Conservation (phyloP, 2,113 vertebrate species). For the Vireo altiloquus region DNA sequence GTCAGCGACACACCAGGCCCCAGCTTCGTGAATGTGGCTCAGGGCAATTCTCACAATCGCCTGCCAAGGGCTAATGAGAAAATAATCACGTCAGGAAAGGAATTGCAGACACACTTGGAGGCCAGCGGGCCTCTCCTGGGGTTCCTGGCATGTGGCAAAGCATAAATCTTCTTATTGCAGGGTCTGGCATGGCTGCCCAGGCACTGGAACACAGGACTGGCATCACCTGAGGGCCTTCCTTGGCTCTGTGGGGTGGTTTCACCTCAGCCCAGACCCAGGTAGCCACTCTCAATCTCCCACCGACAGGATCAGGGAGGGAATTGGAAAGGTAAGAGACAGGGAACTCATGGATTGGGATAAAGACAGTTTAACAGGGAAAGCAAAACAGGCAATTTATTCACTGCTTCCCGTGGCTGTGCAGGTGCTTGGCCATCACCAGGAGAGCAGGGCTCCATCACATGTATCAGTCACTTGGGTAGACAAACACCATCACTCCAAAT, state of each 20-base stretch:
- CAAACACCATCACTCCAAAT: background rate
- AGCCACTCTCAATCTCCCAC: background rate
- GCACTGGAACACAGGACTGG: background rate
- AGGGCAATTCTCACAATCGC: accelerated
- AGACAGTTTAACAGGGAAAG: background rate
- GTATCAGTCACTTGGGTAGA: accelerated
- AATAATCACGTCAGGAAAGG: background rate
- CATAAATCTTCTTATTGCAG: background rate
- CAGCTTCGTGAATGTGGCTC: accelerated
- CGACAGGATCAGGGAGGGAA: background rate
- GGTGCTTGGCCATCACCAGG: background rate
- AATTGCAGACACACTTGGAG: background rate
- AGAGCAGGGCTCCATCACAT: background rate
- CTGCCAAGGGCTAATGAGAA: background rate
- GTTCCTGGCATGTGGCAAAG: background rate
- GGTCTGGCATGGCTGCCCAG: background rate
- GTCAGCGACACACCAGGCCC: background rate
- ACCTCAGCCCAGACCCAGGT: background rate
- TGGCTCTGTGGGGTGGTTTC: background rate
- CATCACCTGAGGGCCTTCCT: background rate
- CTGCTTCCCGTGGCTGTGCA: background rate
- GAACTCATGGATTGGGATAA: background rate
- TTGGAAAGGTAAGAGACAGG: background rate
- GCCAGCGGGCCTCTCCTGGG: accelerated
- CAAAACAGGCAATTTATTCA: background rate